phyloP scores from a whole-genome alignment of 2,888 invertebrate genomes.

The Drosophila fungiperda region DNA sequence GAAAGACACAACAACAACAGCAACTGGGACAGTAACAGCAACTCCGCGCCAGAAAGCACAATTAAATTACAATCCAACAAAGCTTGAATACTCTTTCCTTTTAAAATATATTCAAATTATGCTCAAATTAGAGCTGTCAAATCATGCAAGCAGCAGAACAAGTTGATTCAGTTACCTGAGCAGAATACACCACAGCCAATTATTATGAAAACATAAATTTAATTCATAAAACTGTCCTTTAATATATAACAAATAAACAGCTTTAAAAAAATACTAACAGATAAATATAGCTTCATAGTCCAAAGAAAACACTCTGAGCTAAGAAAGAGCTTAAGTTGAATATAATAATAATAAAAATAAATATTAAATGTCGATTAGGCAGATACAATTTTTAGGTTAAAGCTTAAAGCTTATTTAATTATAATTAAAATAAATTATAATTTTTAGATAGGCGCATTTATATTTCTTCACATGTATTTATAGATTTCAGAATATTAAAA shows the following conservation, averaged over 20 bases:
- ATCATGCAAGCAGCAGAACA: not conserved
- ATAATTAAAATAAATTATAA: not conserved
- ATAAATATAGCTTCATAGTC: no score
- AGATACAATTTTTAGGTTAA: no score
- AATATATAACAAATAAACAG: no score
- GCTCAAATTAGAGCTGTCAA: not conserved
- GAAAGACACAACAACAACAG: slow-evolving; percentile 6
- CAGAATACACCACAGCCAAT: not conserved
- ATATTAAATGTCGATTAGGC: not conserved
- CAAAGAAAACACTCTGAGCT: not conserved
- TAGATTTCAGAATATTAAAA: not conserved
- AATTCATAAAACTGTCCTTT: not conserved
- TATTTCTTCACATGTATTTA: not conserved
- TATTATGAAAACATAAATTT: not conserved
- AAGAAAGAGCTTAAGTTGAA: not conserved
- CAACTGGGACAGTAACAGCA: slow-evolving; percentile 1
- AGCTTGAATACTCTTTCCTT: not conserved
- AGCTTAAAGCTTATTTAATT: not conserved
- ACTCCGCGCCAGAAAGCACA: not conserved
- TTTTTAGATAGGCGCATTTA: not conserved
- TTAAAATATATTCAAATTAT: not conserved
- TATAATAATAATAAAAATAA: not conserved
- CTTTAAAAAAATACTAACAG: no score
- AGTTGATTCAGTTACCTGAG: not conserved
- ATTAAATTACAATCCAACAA: not conserved